Conservation (phyloP, 2,113 vertebrate species). For the Seriola dumerili region DNA sequence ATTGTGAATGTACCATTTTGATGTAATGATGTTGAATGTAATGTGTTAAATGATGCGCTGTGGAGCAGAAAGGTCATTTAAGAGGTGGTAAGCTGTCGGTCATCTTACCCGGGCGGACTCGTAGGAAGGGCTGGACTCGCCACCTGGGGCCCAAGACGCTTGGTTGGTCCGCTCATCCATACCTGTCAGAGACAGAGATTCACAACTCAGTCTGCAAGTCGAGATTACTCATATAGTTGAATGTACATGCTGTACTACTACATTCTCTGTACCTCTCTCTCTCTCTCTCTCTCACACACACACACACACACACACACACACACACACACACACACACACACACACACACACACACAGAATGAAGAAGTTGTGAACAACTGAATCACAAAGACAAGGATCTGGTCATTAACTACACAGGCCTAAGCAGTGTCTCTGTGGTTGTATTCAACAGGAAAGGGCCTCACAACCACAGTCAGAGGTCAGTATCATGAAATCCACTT, state of each 20-base stretch:
- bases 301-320: no score
- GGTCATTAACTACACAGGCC: no score
- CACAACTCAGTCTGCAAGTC: constrained; percentile 73
- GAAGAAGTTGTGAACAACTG: not conserved
- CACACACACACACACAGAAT: not conserved
- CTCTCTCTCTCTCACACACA: not conserved
- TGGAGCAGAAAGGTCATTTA: constrained; percentile 73
- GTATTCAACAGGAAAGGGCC: no score
- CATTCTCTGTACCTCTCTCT: not conserved
- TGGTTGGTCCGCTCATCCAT: constrained; percentile 94
- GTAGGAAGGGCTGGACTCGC: constrained; percentile 94
- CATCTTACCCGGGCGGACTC: constrained; percentile 96
- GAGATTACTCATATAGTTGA: constrained; percentile 29
- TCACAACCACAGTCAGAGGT: not conserved
- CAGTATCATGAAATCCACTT: not conserved
- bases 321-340: not conserved
- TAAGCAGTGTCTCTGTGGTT: no score
- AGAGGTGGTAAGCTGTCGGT: constrained; percentile 56
- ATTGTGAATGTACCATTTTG: constrained; percentile 56
- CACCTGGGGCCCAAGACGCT: constrained; percentile 93
- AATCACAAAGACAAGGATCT: not conserved
- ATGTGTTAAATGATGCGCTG: constrained; percentile 70
- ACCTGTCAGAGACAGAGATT: constrained; percentile 86
- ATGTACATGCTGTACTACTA: not conserved
- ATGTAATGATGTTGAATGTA: constrained; percentile 48